Evolutionary conservation across 2,797 vertebrate species (phyloP).

Genomic region (Darevskia mixta): DNA sequence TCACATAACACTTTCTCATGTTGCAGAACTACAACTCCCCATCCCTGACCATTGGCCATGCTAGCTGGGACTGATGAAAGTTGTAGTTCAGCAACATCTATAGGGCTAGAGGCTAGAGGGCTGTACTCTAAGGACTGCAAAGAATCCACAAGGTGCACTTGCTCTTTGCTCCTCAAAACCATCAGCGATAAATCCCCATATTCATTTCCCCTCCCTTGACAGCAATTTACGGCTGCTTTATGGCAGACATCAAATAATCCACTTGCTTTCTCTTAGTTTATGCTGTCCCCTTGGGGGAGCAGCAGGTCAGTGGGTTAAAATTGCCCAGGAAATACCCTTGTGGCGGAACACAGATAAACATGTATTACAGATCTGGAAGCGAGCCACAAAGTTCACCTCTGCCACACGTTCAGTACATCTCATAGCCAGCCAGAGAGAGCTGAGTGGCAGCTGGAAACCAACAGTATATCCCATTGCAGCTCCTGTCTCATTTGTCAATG

Average conservation of each 20-base stretch:
- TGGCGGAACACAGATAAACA: neutral
- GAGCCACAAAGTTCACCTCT: neutral
- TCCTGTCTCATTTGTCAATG: neutral
- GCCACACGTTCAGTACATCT: neutral
- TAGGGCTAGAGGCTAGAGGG: too few species aligned
- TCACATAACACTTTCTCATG: neutral
- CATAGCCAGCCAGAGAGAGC: neutral
- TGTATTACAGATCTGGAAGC: neutral
- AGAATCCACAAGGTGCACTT: neutral
- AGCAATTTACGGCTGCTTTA: neutral
- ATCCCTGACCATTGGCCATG: too few species aligned
- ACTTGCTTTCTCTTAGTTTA: neutral
- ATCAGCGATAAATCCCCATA: neutral
- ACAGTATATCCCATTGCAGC: neutral
- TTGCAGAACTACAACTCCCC: too few species aligned
- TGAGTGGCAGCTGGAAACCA: neutral
- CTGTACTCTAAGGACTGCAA: too few species aligned
- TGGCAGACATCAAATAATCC: conserved; percentile 16
- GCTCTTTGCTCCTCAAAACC: neutral
- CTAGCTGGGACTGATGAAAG: too few species aligned
- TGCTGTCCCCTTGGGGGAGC: neutral
- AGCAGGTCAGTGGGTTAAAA: conserved; percentile 1
- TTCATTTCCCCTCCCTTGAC: neutral
- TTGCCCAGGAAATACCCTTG: neutral
- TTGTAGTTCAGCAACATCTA: too few species aligned